Percentiles rank a stretch among this genome's conserved stretches.
Conservation (phyloP, 2,888 invertebrate species). For the Xestia rhomboidea region DNA sequence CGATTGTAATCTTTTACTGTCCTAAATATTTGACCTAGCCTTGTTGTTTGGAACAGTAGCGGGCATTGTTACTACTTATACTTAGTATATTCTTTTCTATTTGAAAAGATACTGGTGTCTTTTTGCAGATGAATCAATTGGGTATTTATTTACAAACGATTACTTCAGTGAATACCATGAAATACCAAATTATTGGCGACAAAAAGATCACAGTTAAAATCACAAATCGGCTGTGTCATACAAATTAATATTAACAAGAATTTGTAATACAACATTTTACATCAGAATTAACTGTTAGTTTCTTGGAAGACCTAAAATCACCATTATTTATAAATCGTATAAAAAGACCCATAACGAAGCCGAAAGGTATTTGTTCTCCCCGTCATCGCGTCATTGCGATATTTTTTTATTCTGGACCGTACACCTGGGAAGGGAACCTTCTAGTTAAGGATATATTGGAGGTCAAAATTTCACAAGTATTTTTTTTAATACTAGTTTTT, state of each 20-base stretch:
- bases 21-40: slow-evolving; percentile 15
- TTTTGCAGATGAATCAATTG: slow-evolving; percentile 9
- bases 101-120: not conserved
- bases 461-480: too few species aligned
- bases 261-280: not conserved
- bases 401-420: too few species aligned
- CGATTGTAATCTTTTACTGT: slow-evolving; percentile 21
- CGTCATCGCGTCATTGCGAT: too few species aligned
- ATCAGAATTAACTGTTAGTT: slow-evolving; percentile 12
- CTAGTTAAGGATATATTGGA: too few species aligned
- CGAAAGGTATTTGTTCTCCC: too few species aligned
- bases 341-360: too few species aligned
- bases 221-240: slow-evolving; percentile 17
- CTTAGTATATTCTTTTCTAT: not conserved
- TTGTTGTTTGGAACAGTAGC: slow-evolving; percentile 14
- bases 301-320: slow-evolving; percentile 18
- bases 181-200: not conserved
- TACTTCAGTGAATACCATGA: not conserved
- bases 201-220: slow-evolving; percentile 7
- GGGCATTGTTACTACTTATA: not conserved
- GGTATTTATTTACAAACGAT: not conserved
- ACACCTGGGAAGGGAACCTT: too few species aligned
- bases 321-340: slow-evolving; percentile 13
- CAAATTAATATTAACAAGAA: slow-evolving; percentile 35
- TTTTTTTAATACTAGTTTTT: too few species aligned